Evolutionary conservation across 1,140 invertebrate genomes (phyloP), one percentile per base, ranked within the genome.

Genomic region (Musca vetustissima): DNA sequence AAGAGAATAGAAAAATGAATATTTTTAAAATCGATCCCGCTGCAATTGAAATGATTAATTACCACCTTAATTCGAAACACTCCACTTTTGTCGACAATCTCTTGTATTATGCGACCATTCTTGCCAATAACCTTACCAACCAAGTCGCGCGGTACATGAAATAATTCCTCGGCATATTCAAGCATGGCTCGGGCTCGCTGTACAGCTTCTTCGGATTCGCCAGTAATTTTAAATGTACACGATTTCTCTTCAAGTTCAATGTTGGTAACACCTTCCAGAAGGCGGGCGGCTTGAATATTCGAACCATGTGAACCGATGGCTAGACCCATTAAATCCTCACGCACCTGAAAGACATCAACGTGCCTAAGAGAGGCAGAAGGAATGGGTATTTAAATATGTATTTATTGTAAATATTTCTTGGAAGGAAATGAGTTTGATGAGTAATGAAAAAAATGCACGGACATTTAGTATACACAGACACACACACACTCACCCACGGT

Each of bases 71-170:
- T 86, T 78, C 86, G 83, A 74, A 94, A 95, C 68, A 98, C 96
- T 72, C 97, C 96, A 83, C 95, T 97, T 86, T 98, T 98, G 84
- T 99, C 97, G 24, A 99, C 97, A 84, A 99, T 99, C 87, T 99
- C 97, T 86, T 99, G 97, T 77, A 99, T 99, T 77, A 97, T 96
- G 75, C 94, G 89, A 14, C 97, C 97, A 86, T 95, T 97, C 85
- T 98, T 98, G 65, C 97, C 97, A 84, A 99, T 99, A 66, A 99
- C 95, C 89, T 99, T 99, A 59, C 94, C 95, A 70, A 99, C 96
- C 74, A 98, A 86, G 74, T 91, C 89, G 71, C 95, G 88, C 61
- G 97, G 97, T 74, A 99, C 97, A 86, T 96, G 93, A 83, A 98
- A 90, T 70, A 92, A 94, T 85, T 97, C 95, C 87, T 98, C 96